Base-by-base conservation (phyloP, 2,888 invertebrate genomes). In the Papilio elwesi region DNA sequence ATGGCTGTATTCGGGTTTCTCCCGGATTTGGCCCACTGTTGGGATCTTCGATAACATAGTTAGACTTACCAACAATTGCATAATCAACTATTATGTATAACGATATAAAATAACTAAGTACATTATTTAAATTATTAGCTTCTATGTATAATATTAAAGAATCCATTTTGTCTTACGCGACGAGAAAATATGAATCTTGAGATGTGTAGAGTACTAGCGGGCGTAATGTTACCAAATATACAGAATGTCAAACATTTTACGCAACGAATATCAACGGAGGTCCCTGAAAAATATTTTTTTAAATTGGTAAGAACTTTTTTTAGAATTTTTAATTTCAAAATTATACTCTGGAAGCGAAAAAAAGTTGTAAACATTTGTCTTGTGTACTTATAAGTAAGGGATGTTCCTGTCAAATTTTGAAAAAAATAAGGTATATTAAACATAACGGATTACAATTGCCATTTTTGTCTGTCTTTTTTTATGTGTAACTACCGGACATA, bases 1-100 rank as follows among this genome's bases (percentile, higher is more conserved):
- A n/a, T 9, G 16, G 11, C 51, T 53, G 16, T 67, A 67, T 71
- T 59, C 66, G 53, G 67, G 59, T 72, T 72, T 72, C 62, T 67
- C 67, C 62, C 71, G 71, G 71, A 68, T 68, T 53, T 68, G 52
- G 16, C 47, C 62, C 26, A 72, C 67, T 49, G 16, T 15, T 43
- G 59, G 59, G 51, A 70, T 38, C 53, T 59, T 62, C 55, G 53
- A 62, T 69, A 51, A 48, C 13, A 38, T 64, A 47, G 48, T 16
- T 38, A 9, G 8, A 8, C 8, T 51, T 16, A 38, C 65, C 49
- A 70, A 55, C 53, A 12, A 49, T 49, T 57, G 57, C 36, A 49
- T 53, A 62, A 8, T 13, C 6, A 11, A 49, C 8, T 26, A 26
- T 57, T 57, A 43, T 43, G 43, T 36, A 55, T 6, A 16, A 26